phyloP scores from a whole-genome alignment of 2,113 vertebrate genomes.

The Salvelinus sp. region DNA sequence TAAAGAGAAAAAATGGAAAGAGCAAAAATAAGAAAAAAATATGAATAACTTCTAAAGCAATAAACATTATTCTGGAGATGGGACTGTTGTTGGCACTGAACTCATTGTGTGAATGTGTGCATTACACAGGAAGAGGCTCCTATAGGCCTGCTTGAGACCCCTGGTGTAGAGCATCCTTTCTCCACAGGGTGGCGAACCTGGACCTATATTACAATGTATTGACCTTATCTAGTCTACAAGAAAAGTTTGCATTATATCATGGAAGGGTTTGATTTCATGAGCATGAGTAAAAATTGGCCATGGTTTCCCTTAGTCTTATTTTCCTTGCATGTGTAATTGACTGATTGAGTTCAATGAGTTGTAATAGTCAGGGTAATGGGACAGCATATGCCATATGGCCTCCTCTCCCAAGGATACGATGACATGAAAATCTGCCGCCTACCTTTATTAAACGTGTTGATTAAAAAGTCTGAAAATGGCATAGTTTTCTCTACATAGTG shows the following conservation, averaged over 20 bases:
- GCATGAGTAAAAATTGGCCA: constrained; percentile 2
- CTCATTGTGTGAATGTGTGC: constrained; percentile 1
- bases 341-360: too few relatives aligned
- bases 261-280: not conserved
- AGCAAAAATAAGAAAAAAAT: constrained; percentile 70
- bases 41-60: constrained; percentile 81
- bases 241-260: not conserved
- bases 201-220: not conserved
- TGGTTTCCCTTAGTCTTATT: not conserved
- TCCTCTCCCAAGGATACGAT: too few relatives aligned
- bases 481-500: too few relatives aligned
- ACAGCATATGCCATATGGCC: too few relatives aligned
- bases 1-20: constrained; percentile 72
- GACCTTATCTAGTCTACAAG: too few relatives aligned
- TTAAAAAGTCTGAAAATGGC: too few relatives aligned
- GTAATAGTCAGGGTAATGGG: too few relatives aligned
- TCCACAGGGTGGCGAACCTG: constrained; percentile 42
- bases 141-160: not conserved
- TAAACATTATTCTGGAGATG: constrained; percentile 81
- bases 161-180: not conserved
- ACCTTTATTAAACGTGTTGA: too few relatives aligned
- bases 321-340: too few relatives aligned
- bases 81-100: constrained; percentile 43
- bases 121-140: too few relatives aligned
- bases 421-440: too few relatives aligned